Base-by-base conservation (phyloP, 2,888 invertebrate species). In the Anticlea derivata region DNA sequence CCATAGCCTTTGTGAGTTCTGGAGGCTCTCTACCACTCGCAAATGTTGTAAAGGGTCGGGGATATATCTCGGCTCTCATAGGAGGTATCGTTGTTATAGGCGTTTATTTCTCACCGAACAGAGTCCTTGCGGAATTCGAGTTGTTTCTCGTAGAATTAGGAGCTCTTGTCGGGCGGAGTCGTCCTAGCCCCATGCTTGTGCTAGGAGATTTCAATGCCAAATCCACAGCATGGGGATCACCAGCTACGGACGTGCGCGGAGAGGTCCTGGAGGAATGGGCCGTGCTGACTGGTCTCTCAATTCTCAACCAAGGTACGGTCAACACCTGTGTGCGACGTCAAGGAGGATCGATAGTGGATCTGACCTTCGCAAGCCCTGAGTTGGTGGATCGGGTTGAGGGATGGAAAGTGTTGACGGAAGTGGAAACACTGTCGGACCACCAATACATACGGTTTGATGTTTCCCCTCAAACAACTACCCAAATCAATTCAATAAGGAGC, bases 271-370 rank as follows among this genome's bases (percentile, higher is more conserved):
- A 2, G n/a, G 10, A 11, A 7, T 20, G 29, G 20, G 17, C 39
- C 4, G 10, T 6, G 20, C 10, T 7, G 2, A 1, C 24, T 7
- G 10, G 12, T 7, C 10, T 22, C 8, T 10, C 6, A 12, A 10
- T 10, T 22, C 34, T 10, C 7, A 29, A 20, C 3, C 39, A 11
- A 2, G 29, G 39, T 5, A 6, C 11, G 5, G 39, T 7, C 2
- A 10, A 6, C 10, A 29, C 39, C 1, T 29, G 29, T 7, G 39
- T 40, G 11, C 39, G 39, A 3, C n/a, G 29, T 10, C 29, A 40
- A 10, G 39, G 39, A 4, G 29, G n/a, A 5, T 40, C 39, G 1
- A 29, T 40, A 2, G 39, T 40, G 10, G 39, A 40, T n/a, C 1
- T 40, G 2, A 8, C 39, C 0, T 10, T 8, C 1, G 29, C 29